Conservation (phyloP, 2,888 invertebrate genomes). For the Thumatha senex region DNA sequence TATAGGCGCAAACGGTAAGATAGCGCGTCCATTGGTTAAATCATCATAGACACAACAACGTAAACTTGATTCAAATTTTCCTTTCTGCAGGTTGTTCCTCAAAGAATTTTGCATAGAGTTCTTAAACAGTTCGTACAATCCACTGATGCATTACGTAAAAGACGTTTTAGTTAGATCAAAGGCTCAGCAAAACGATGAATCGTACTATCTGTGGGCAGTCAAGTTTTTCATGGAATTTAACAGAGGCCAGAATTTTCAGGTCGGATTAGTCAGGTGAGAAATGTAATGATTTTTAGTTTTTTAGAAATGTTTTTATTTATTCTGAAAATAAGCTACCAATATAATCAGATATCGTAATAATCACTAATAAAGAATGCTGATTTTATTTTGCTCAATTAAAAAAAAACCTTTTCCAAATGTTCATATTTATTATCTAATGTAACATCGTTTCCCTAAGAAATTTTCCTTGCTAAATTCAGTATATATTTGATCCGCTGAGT, state of each 20-base stretch:
- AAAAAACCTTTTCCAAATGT: no score
- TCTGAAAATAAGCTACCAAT: no score
- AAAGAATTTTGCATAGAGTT: slow-evolving; percentile 98
- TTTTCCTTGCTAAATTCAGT: no score
- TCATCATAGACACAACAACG: no score
- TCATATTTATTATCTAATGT: no score
- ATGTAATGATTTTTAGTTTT: not conserved
- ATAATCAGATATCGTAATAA: not conserved
- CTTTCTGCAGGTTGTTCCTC: slow-evolving; percentile 89
- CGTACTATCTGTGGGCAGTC: slow-evolving; percentile 96
- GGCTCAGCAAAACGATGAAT: slow-evolving; percentile 93
- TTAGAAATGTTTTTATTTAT: no score
- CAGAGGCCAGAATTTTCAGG: slow-evolving; percentile 92
- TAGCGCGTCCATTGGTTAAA: no score
- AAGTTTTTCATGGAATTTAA: slow-evolving; percentile 99
- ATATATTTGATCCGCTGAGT: no score
- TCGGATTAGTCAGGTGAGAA: slow-evolving; percentile 93
- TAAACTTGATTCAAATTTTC: slow-evolving; percentile 25
- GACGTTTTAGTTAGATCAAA: slow-evolving; percentile 87
- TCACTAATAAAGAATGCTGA: not conserved
- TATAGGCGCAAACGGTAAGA: no score
- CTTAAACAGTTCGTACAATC: slow-evolving; percentile 95
- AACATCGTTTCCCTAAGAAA: no score
- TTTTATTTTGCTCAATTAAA: not conserved
- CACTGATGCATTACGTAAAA: slow-evolving; percentile 94